Evolutionary conservation across 2,797 vertebrate species (phyloP).

Genomic region (Syncerus caffer): DNA sequence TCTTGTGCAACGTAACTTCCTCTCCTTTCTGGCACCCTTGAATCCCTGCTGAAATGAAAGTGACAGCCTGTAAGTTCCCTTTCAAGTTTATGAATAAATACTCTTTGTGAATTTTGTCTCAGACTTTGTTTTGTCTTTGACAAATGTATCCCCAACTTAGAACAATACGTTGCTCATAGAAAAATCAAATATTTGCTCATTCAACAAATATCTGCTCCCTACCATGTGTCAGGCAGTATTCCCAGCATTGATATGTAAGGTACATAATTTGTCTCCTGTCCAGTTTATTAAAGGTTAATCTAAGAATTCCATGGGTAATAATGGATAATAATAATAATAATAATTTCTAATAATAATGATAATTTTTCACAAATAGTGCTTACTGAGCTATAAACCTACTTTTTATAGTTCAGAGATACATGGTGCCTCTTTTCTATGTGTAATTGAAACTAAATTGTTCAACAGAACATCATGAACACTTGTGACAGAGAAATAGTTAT

Average conservation of each 20-base stretch:
- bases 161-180: not conserved
- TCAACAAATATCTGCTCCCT: not conserved
- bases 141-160: not conserved
- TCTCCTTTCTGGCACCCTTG: not conserved
- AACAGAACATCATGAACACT: not conserved
- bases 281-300: not conserved
- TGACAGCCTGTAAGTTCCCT: not conserved
- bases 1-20: not conserved
- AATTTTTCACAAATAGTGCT: not conserved
- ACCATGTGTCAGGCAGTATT: not conserved
- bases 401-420: not conserved
- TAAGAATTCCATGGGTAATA: not conserved
- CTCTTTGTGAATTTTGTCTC: not conserved
- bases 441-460: not conserved
- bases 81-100: not conserved
- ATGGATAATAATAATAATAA: not conserved
- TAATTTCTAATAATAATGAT: not conserved
- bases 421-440: not conserved
- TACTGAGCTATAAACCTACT: not conserved
- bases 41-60: not conserved
- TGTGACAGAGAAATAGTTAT: not conserved
- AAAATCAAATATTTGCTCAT: not conserved
- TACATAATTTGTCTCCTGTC: not conserved
- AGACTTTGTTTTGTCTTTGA: conserved; percentile 21
- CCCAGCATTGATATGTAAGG: not conserved